phyloP scores from a whole-genome alignment of 2,113 vertebrate genomes.

The Coturnix japonica region DNA sequence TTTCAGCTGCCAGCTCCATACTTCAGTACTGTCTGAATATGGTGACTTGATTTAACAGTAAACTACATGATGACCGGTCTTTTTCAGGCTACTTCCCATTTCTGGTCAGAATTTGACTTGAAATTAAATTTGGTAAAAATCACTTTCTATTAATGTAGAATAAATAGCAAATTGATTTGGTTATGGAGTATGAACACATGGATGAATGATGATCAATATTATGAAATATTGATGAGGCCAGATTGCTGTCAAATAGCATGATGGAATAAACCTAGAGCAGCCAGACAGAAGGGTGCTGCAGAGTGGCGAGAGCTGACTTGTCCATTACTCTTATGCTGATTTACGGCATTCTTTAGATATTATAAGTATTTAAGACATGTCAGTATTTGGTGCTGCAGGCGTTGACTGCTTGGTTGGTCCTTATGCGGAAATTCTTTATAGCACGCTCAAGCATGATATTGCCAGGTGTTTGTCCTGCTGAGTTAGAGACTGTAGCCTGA shows the following conservation, averaged over 20 bases:
- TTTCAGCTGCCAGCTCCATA: background rate
- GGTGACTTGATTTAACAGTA: background rate
- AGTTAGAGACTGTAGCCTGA: background rate
- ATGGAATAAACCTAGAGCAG: background rate
- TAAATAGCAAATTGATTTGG: background rate
- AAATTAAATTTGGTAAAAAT: background rate
- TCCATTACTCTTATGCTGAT: background rate
- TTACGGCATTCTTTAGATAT: background rate
- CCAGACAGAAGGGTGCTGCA: background rate
- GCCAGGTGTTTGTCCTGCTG: background rate
- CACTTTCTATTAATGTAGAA: background rate
- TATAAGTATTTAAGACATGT: background rate
- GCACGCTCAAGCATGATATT: background rate
- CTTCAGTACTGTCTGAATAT: background rate
- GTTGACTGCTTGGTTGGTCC: background rate
- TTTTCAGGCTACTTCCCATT: background rate
- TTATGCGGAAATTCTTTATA: background rate
- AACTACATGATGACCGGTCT: background rate
- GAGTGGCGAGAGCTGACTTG: background rate
- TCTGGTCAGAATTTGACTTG: background rate
- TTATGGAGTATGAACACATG: background rate
- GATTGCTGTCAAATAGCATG: background rate
- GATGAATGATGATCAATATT: no score
- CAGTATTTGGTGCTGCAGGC: conserved; percentile 9
- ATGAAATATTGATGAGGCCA: background rate